phyloP scores from a whole-genome alignment of 2,888 invertebrate genomes.

The Diachrysia chrysitis region DNA sequence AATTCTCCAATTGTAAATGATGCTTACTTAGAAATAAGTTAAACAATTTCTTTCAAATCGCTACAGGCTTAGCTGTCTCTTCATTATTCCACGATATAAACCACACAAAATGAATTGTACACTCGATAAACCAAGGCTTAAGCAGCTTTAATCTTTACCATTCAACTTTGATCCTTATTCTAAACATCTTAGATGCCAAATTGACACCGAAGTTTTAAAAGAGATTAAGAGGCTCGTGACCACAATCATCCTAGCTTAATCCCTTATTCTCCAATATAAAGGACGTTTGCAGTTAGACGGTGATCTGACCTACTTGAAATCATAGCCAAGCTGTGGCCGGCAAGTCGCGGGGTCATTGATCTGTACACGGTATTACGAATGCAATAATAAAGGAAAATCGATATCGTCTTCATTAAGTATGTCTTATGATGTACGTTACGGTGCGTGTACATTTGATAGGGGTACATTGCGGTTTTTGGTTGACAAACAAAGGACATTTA shows the following conservation, averaged over 20 bases:
- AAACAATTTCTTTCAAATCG: no score
- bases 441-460: neutral
- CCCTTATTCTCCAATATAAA: slow-evolving; percentile 18
- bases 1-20: no score
- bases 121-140: slow-evolving; percentile 23
- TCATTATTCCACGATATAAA: slow-evolving; percentile 6
- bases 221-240: slow-evolving; percentile 45
- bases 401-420: slow-evolving; percentile 34
- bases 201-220: slow-evolving; percentile 9
- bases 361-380: slow-evolving; percentile 44
- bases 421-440: slow-evolving; percentile 13
- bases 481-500: neutral
- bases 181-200: slow-evolving; percentile 10
- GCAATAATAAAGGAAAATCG: slow-evolving; percentile 51
- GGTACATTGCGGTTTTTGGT: neutral
- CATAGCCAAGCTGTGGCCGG: slow-evolving; percentile 26
- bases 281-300: slow-evolving; percentile 49
- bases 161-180: slow-evolving; percentile 34
- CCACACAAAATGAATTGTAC: slow-evolving; percentile 33
- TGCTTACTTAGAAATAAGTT: no score
- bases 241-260: slow-evolving; percentile 21
- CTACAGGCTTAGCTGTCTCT: no score
- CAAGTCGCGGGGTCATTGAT: slow-evolving; percentile 55
- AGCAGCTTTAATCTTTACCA: neutral
- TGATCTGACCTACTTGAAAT: slow-evolving; percentile 58